phyloP scores from a whole-genome alignment of 2,888 invertebrate genomes.

The Campopleginae sp. region DNA sequence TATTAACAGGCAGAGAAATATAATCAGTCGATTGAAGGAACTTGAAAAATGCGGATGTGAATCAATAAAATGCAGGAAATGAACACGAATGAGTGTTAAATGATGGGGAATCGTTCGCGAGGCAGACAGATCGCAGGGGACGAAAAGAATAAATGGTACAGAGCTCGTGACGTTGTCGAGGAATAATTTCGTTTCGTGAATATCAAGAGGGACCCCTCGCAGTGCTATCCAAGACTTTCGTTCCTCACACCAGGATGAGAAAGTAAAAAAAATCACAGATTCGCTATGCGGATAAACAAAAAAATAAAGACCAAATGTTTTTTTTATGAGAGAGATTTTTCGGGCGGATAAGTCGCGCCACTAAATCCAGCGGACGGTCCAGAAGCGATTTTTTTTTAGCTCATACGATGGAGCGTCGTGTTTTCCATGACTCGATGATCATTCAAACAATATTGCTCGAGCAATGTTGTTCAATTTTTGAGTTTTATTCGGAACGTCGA shows the following conservation, averaged over 20 bases:
- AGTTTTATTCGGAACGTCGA: background rate
- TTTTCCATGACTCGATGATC: background rate
- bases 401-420: background rate
- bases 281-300: constrained; percentile 39
- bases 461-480: background rate
- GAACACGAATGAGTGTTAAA: background rate
- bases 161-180: constrained; percentile 69
- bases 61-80: background rate
- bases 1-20: background rate
- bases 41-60: background rate
- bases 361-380: constrained; percentile 35
- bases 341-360: constrained; percentile 67
- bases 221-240: constrained; percentile 45
- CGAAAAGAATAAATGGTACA: constrained; percentile 43
- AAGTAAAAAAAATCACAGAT: constrained; percentile 17
- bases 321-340: constrained; percentile 69
- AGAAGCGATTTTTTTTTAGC: background rate
- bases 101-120: background rate
- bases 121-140: background rate
- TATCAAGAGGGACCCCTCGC: constrained; percentile 70
- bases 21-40: background rate
- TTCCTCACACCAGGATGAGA: constrained; percentile 6
- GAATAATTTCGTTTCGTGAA: constrained; percentile 75
- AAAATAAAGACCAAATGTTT: constrained; percentile 65
- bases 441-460: background rate